phyloP scores from a whole-genome alignment of 2,113 vertebrate genomes.

The Chaetodon trifascialis region DNA sequence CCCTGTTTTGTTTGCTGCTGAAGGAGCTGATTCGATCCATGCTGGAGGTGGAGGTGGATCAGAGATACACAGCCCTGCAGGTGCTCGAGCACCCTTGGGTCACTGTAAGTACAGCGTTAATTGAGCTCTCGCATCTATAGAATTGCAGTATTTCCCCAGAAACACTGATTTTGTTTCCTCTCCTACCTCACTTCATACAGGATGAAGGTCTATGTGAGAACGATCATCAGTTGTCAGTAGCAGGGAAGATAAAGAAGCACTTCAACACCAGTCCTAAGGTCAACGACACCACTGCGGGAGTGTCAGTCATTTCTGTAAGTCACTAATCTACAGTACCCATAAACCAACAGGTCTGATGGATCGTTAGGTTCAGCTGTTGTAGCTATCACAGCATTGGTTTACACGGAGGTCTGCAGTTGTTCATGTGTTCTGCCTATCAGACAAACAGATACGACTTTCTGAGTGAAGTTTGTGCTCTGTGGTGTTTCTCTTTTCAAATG shows the following conservation, averaged over 20 bases:
- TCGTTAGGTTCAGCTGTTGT: not conserved
- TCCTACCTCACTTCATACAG: slow-evolving; percentile 74
- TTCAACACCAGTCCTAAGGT: slow-evolving; percentile 94
- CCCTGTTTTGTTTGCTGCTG: not conserved
- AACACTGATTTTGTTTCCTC: not conserved
- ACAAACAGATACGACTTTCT: not conserved
- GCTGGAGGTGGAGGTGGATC: slow-evolving; percentile 95
- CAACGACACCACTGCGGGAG: slow-evolving; percentile 92
- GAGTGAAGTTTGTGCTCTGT: not conserved
- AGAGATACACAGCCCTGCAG: slow-evolving; percentile 94
- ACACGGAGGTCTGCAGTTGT: not conserved
- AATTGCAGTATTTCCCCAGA: not conserved
- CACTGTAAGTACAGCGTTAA: slow-evolving; percentile 87
- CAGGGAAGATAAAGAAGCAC: slow-evolving; percentile 99
- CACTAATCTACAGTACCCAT: not conserved
- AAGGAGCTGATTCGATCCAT: slow-evolving; percentile 97
- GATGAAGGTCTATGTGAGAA: slow-evolving; percentile 96
- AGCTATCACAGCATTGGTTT: not conserved
- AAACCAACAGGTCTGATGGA: not conserved
- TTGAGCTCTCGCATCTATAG: not conserved
- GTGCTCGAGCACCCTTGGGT: slow-evolving; percentile 98
- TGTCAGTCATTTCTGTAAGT: slow-evolving; percentile 98
- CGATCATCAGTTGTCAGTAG: slow-evolving; percentile 95
- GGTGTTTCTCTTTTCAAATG: not conserved
- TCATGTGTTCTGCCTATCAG: not conserved